Base-by-base conservation (phyloP, 2,888 invertebrate genomes). In the Sesia bembeciformis region DNA sequence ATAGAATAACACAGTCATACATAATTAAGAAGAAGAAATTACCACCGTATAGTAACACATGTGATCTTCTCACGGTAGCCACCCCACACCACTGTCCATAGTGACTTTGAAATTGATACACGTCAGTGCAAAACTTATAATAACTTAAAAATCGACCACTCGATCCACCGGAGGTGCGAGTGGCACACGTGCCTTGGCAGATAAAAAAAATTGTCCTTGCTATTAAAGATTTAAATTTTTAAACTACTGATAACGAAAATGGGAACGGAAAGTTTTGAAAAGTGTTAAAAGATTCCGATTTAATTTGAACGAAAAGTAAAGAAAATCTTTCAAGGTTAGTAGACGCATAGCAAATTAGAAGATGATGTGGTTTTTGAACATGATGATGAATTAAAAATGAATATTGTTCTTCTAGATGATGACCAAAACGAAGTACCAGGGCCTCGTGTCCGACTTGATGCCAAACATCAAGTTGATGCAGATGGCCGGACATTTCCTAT, bases 361-460 rank as follows among this genome's bases (percentile, higher is more conserved):
- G 8, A 49, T 49, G 8, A 49, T 49, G 8, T 38, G 5, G 3
- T 46, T 46, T 50, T 50, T 3, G 38, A 4, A 52, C 7, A 52
- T 8, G 52, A 8, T 49, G 8, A 5, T n/a, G 2, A 49, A 49
- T 7, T 40, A 38, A 52, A 52, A 40, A 40, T n/a, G 40, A 23
- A 39, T 53, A 4, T 41, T 57, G 6, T 54, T 68, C 58, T 74
- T 68, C 3, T 71, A 90, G 90, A 90, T 90, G 90, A 84, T 89
- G 83, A 76, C 68, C 57, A 88, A 84, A 70, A 70, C 71, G 62
- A 89, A 87, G 64, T 65, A 80, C 39, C 83, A 81, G 71, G 96
- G 96, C 79, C 93, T 96, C 53, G 95, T 96, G 86, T 93, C 95
- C 75, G 96, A 96, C 78, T 88, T 96, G 68, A 93, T 95, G 93